These are phyloP conservation scores for Amiota mariae DNA, from an alignment of 2,888 invertebrate genomes.

Conservation along the genomic window DNA sequence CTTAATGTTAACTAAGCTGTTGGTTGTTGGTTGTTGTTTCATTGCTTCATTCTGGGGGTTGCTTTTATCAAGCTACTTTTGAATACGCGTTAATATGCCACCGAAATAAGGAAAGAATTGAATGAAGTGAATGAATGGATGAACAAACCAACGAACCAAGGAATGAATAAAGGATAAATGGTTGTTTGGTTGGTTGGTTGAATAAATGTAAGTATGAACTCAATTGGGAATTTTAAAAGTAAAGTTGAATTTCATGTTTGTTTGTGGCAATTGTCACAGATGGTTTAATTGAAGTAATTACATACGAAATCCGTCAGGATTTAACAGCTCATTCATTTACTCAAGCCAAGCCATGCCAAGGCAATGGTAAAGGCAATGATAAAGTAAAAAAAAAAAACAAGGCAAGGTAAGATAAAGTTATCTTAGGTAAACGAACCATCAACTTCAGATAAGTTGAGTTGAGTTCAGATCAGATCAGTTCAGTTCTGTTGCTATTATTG, in stretches of 20 bases:
- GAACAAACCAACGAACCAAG: too few species aligned
- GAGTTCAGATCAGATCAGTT: background rate
- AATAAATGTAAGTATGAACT: constrained; percentile 52
- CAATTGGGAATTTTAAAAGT: constrained; percentile 69
- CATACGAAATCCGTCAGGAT: constrained; percentile 73
- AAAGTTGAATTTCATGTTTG: constrained; percentile 72
- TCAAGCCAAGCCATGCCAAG: background rate
- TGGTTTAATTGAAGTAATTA: constrained; percentile 74
- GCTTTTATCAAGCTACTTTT: too few species aligned
- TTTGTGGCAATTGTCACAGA: constrained; percentile 73
- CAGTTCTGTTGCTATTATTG: background rate
- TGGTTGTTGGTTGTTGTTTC: background rate
- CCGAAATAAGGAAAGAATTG: too few species aligned
- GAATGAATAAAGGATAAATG: constrained; percentile 1
- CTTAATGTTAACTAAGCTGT: constrained; percentile 11
- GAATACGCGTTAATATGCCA: too few species aligned
- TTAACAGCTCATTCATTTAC: constrained; percentile 41
- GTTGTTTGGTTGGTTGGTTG: constrained; percentile 17
- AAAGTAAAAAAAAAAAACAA: background rate
- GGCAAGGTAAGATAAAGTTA: background rate
- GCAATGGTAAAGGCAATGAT: too few species aligned
- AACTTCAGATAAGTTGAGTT: background rate
- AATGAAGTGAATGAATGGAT: too few species aligned
- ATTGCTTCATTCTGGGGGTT: background rate
- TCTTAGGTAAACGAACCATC: background rate